Evolutionary conservation across 2,797 vertebrate species (phyloP).

Genomic region (Taenioides sp.): DNA sequence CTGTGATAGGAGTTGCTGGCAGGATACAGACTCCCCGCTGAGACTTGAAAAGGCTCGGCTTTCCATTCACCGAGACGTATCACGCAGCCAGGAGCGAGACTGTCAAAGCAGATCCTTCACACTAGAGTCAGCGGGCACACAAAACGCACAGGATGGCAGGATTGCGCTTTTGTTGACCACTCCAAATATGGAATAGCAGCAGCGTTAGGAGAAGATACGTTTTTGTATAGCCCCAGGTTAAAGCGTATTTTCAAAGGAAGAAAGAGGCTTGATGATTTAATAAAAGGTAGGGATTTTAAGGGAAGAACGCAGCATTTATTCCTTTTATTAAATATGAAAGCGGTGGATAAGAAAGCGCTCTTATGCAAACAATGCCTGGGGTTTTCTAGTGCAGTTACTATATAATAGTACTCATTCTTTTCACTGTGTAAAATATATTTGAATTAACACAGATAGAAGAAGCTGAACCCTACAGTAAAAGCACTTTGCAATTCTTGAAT

Average conservation of each 20-base stretch:
- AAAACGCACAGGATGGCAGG: constrained; percentile 16
- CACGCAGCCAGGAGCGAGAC: constrained; percentile 8
- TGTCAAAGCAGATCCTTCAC: constrained; percentile 10
- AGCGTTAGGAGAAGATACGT: neutral
- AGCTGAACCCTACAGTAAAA: neutral
- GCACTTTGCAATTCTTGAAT: neutral
- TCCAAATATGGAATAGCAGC: neutral
- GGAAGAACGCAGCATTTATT: neutral
- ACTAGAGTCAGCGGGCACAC: constrained; percentile 2
- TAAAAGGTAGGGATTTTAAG: constrained; percentile 3
- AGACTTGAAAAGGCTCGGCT: constrained; percentile 2
- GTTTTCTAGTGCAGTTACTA: neutral
- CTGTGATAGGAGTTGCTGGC: neutral
- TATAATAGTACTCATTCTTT: neutral
- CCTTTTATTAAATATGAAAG: constrained; percentile 3
- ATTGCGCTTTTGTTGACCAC: constrained; percentile 19
- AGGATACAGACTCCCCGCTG: constrained; percentile 5
- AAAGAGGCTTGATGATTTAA: constrained; percentile 2
- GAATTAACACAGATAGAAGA: neutral
- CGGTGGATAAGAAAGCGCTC: neutral
- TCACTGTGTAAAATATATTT: neutral
- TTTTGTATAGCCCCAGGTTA: constrained; percentile 4
- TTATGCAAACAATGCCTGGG: constrained; percentile 2
- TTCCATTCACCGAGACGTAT: constrained; percentile 10
- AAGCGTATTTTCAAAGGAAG: constrained; percentile 1